Evolutionary conservation across 2,888 invertebrate species (phyloP), one percentile per base, ranked within the genome.

Genomic region (Exocentrus adspersus): DNA sequence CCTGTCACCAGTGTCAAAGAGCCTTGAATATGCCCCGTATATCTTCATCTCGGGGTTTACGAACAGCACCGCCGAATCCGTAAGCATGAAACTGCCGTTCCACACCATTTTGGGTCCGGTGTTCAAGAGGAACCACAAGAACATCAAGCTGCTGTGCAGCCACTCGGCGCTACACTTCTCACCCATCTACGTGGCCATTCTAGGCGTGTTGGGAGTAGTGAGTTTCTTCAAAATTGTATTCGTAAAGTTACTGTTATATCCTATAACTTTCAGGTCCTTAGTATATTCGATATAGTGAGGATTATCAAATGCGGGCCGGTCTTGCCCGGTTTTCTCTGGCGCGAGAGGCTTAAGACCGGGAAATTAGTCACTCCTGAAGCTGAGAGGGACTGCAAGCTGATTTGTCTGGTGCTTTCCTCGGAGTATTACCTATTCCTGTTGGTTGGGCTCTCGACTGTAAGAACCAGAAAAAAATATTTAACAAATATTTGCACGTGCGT

Each of bases 181-280:
- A n/a, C 72, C 74, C 3, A 61, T 75, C 53, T 82, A 82, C 67
- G 78, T 80, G 2, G 72, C 68, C 9, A 61, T 80, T 52, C 71
- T 82, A 59, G 80, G 82, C 21, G 37, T 80, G 51, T 65, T 80
- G n/a, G 81, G 81, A 65, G 73, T 80, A 71, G 81, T 82, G 76
- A 75, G 73, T 75, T 54, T 45, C 7, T 20, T 48, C 6, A 28
- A 12, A 21, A 14, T 10, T n/a, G 24, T 24, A 24, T 24, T 24
- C 24, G 24, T 24, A 3, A n/a, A n/a, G n/a, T n/a, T n/a, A n/a
- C n/a, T n/a, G n/a, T n/a, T n/a, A n/a, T n/a, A 30, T 9, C 30
- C n/a, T 58, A 51, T 58, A n/a, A n/a, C n/a, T n/a, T 46, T 14
- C 60, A 81, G 82, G 62, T 74, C 32, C 70, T 82, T 48, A 79